Conservation (phyloP, 2,888 invertebrate genomes). For the Torymus texanus region DNA sequence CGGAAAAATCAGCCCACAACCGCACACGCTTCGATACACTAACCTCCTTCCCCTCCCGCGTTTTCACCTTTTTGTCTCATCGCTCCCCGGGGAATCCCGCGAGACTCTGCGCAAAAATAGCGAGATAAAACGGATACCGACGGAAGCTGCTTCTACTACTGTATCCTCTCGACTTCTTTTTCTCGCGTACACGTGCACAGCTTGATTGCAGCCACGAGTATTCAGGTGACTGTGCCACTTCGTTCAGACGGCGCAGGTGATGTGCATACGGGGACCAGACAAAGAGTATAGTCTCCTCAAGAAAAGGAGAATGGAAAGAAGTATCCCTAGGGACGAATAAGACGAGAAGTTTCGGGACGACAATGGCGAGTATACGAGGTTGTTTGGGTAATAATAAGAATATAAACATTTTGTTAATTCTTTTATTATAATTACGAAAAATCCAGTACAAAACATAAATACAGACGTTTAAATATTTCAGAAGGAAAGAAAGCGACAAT, state of each 20-base stretch:
- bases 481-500: too few species aligned
- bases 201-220: slow-evolving; percentile 62
- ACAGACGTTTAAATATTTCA: too few species aligned
- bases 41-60: slow-evolving; percentile 54
- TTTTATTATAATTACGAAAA: too few species aligned
- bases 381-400: background rate
- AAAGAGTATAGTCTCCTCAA: background rate
- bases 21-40: slow-evolving; percentile 51
- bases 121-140: slow-evolving; percentile 13
- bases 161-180: slow-evolving; percentile 23
- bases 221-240: slow-evolving; percentile 73
- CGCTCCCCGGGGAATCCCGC: slow-evolving; percentile 25
- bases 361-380: background rate
- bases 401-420: background rate
- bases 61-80: slow-evolving; percentile 38
- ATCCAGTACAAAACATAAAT: too few species aligned
- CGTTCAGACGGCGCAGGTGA: slow-evolving; percentile 18
- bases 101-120: slow-evolving; percentile 5
- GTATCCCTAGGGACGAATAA: background rate
- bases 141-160: background rate
- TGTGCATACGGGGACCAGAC: slow-evolving; percentile 6
- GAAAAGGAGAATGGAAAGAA: background rate
- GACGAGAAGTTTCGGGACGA: background rate
- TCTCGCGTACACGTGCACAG: background rate
- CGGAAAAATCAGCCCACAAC: slow-evolving; percentile 2